Evolutionary conservation across 2,888 invertebrate genomes (phyloP).

Genomic region (Amphiduros pacificus): DNA sequence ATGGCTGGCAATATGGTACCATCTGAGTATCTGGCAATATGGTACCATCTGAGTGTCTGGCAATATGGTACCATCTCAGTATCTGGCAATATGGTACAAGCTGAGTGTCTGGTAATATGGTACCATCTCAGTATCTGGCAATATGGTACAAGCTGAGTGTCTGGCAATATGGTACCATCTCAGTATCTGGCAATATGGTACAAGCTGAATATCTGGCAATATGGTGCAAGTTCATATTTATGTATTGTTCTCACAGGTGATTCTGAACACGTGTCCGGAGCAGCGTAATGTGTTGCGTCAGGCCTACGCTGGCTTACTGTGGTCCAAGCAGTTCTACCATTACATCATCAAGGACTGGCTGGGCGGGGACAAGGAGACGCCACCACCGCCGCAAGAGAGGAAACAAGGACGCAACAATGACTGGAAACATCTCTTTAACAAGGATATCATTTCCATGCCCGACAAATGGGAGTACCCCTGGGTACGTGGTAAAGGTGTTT

Average conservation of each 20-base stretch:
- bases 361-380: slow-evolving; percentile 12
- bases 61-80: no score
- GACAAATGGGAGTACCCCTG: slow-evolving; percentile 62
- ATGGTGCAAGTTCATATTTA: neutral
- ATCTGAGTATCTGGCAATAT: no score
- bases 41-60: no score
- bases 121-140: no score
- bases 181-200: no score
- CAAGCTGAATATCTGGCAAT: no score
- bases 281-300: slow-evolving; percentile 48
- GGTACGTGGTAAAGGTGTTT: slow-evolving; percentile 41
- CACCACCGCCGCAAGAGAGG: slow-evolving; percentile 24
- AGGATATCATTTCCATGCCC: slow-evolving; percentile 59
- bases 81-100: no score
- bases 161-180: no score
- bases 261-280: slow-evolving; percentile 18
- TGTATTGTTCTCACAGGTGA: neutral
- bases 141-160: no score
- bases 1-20: no score
- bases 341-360: slow-evolving; percentile 50
- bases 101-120: no score
- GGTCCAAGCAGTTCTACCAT: slow-evolving; percentile 59
- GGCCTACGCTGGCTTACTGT: slow-evolving; percentile 57
- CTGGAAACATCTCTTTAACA: slow-evolving; percentile 55
- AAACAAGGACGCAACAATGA: slow-evolving; percentile 30